Evolutionary conservation across 53 echinoderm and acorn worm genomes (phyloP).

Genomic region (Actinopyga echinites): DNA sequence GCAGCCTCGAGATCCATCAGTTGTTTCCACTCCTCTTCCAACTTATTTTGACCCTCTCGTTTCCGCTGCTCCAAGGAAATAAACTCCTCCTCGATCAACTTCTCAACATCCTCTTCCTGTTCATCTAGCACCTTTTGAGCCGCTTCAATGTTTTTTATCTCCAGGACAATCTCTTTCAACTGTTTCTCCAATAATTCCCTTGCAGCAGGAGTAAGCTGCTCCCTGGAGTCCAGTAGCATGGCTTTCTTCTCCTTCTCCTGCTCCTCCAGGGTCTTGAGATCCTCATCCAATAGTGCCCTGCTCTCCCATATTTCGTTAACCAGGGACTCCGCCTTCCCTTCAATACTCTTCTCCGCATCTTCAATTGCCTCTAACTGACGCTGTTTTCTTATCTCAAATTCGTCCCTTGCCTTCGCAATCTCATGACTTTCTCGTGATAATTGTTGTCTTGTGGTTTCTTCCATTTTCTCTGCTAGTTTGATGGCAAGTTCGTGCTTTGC

Average conservation of each 20-base stretch:
- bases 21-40: constrained; percentile 70
- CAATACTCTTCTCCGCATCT: constrained; percentile 83
- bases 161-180: constrained; percentile 51
- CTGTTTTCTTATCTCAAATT: constrained; percentile 81
- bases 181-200: constrained; percentile 54
- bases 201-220: constrained; percentile 46
- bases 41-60: constrained; percentile 45
- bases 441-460: constrained; percentile 54
- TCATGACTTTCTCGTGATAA: constrained; percentile 75
- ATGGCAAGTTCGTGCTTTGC: constrained; percentile 80
- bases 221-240: constrained; percentile 21
- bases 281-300: constrained; percentile 61
- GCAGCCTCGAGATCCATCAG: constrained; percentile 81
- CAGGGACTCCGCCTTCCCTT: constrained; percentile 75
- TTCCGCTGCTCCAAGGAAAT: constrained; percentile 71
- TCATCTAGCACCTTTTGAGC: constrained; percentile 65
- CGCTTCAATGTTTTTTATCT: constrained; percentile 52
- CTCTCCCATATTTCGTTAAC: constrained; percentile 80
- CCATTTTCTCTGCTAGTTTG: constrained; percentile 70
- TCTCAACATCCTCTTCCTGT: constrained; percentile 75
- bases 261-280: constrained; percentile 50
- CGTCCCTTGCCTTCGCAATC: constrained; percentile 76
- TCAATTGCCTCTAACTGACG: constrained; percentile 74
- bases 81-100: constrained; percentile 76
- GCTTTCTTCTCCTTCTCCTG: constrained; percentile 43